Percentiles rank a stretch among this genome's conserved stretches.
phyloP scores from a whole-genome alignment of 2,113 vertebrate genomes.

The Trogon surrucura region DNA sequence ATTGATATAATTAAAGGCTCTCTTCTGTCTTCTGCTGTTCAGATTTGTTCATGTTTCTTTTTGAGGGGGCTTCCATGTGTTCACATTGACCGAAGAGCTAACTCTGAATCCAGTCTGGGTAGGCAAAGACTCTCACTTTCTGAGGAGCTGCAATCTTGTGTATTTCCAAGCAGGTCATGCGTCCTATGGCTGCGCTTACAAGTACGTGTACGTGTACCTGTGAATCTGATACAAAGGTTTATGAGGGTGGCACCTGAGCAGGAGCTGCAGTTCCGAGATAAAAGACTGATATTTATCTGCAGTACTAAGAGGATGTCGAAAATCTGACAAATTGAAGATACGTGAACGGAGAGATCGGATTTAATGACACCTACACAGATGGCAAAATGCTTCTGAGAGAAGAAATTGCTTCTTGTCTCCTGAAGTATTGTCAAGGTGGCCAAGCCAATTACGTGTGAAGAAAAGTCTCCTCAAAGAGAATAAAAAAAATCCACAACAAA shows the following conservation, averaged over 20 bases:
- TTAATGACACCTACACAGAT: conserved; percentile 22
- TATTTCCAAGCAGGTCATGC: background rate
- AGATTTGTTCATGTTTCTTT: background rate
- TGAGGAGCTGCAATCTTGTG: background rate
- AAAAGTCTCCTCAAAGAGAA: background rate
- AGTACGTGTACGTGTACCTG: background rate
- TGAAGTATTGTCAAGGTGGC: conserved; percentile 22
- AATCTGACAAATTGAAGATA: conserved; percentile 27
- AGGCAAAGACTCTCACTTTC: background rate
- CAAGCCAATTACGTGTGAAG: background rate
- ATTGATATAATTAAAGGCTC: background rate
- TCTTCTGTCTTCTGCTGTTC: background rate
- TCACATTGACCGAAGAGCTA: background rate
- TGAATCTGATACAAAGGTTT: background rate
- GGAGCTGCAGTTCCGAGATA: background rate
- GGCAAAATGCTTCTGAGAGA: conserved; percentile 11
- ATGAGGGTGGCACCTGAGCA: conserved; percentile 7
- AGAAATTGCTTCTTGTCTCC: background rate
- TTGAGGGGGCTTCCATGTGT: background rate
- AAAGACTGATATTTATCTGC: conserved; percentile 22
- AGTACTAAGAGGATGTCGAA: background rate
- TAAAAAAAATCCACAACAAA: background rate
- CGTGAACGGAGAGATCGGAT: conserved; percentile 19
- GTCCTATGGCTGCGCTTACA: background rate
- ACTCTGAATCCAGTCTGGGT: background rate